Conservation (phyloP, 2,797 vertebrate genomes). For the Fundulus diaphanus region DNA sequence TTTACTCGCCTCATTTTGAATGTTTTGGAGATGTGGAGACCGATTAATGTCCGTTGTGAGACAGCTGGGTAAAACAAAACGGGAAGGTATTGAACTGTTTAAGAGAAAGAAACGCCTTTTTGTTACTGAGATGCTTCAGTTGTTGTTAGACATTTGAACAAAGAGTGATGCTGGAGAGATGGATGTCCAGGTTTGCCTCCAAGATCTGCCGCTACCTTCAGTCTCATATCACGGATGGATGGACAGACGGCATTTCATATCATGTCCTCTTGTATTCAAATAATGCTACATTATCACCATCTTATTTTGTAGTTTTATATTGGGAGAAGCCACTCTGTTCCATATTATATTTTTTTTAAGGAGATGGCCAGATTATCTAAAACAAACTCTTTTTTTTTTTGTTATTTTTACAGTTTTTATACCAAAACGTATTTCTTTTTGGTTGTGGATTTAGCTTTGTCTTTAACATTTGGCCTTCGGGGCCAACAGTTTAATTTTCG, state of each 20-base stretch:
- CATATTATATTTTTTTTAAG: not conserved
- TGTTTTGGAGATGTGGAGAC: not conserved
- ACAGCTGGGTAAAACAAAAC: not conserved
- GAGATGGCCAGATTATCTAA: not conserved
- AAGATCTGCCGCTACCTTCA: no score
- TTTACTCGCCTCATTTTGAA: not conserved
- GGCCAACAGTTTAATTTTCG: not conserved
- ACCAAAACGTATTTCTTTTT: not conserved
- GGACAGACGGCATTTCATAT: not conserved
- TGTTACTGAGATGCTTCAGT: not conserved
- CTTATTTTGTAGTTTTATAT: not conserved
- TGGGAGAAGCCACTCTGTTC: not conserved
- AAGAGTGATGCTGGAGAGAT: not conserved
- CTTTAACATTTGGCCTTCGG: not conserved
- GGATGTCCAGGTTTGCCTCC: no score
- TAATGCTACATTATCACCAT: not conserved
- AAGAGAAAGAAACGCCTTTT: not conserved
- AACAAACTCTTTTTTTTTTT: not conserved
- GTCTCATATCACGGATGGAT: no score
- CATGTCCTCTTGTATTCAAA: not conserved
- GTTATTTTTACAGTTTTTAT: not conserved
- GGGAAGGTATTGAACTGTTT: not conserved
- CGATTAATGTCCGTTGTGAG: not conserved
- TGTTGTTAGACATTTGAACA: not conserved
- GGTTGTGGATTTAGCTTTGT: not conserved